Percentiles rank a stretch among this genome's conserved stretches.
These are phyloP conservation scores for Mesorhabditis spiculigera DNA, from an alignment of 2,888 invertebrate genomes.

Conservation along the genomic window DNA sequence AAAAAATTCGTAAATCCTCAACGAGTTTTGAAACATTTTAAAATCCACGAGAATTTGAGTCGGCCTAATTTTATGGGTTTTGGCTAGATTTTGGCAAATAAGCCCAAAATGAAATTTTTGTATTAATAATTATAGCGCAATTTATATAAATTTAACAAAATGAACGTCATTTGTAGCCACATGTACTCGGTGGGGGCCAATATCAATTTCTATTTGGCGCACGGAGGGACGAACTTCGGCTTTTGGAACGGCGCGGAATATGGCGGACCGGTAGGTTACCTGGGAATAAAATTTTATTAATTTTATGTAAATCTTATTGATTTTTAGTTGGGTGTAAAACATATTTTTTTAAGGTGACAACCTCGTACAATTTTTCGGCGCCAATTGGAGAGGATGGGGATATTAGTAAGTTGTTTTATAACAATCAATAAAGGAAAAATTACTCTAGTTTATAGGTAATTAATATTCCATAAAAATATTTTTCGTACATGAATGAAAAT, in stretches of 20 bases:
- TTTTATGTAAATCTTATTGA: background rate
- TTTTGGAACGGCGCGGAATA: conserved; percentile 52
- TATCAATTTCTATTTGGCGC: conserved; percentile 55
- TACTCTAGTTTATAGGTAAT: background rate
- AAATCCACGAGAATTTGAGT: too few species aligned
- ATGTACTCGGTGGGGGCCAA: conserved; percentile 42
- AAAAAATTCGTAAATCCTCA: too few species aligned
- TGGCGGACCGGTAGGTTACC: conserved; percentile 25
- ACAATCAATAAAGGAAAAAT: background rate
- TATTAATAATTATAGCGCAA: background rate
- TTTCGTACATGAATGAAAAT: background rate
- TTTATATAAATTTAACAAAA: background rate
- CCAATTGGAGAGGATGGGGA: conserved; percentile 55
- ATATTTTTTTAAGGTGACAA: conserved; percentile 16
- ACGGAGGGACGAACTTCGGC: conserved; percentile 56
- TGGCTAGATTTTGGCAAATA: too few species aligned
- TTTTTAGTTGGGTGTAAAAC: too few species aligned
- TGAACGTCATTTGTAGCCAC: conserved; percentile 9
- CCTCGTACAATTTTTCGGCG: conserved; percentile 46
- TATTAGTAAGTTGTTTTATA: conserved; percentile 19
- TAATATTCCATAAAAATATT: background rate
- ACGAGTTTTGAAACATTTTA: too few species aligned
- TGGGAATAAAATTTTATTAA: background rate
- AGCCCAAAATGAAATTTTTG: too few species aligned
- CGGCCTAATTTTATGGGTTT: too few species aligned